These are phyloP conservation scores for Hydrolagus colliei DNA, from an alignment of 2,797 vertebrate genomes.

Conservation along the genomic window DNA sequence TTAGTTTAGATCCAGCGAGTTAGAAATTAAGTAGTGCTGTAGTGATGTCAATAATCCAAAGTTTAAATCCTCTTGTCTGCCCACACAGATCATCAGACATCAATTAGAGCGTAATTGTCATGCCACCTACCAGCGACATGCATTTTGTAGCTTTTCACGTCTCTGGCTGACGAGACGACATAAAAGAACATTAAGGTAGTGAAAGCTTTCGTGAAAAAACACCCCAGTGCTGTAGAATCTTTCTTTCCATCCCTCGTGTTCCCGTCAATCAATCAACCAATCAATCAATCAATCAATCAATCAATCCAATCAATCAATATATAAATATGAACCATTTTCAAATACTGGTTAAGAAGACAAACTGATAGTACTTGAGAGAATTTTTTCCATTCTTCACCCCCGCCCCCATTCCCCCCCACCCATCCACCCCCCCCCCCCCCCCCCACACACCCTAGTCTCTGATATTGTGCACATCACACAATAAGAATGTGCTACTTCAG, in stretches of 20 bases:
- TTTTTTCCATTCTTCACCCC: no score
- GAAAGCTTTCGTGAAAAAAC: neutral
- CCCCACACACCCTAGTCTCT: no score
- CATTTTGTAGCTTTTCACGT: neutral
- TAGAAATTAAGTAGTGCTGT: neutral
- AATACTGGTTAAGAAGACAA: no score
- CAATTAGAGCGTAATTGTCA: neutral
- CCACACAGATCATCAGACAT: neutral
- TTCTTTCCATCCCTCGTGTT: neutral
- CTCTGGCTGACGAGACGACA: neutral
- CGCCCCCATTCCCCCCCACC: no score
- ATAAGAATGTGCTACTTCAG: neutral
- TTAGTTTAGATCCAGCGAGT: neutral
- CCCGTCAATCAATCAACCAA: no score
- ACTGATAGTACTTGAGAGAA: no score
- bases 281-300: no score
- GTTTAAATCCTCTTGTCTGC: neutral
- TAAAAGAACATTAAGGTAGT: neutral
- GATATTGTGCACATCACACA: no score
- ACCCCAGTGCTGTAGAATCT: no score
- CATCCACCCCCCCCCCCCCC: no score
- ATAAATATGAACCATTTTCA: no score
- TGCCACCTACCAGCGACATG: neutral
- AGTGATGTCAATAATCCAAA: neutral
- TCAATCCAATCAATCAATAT: no score